Evolutionary conservation across 2,113 vertebrate genomes (phyloP), one percentile per base, ranked within the genome.

Genomic region (Callipepla californica): DNA sequence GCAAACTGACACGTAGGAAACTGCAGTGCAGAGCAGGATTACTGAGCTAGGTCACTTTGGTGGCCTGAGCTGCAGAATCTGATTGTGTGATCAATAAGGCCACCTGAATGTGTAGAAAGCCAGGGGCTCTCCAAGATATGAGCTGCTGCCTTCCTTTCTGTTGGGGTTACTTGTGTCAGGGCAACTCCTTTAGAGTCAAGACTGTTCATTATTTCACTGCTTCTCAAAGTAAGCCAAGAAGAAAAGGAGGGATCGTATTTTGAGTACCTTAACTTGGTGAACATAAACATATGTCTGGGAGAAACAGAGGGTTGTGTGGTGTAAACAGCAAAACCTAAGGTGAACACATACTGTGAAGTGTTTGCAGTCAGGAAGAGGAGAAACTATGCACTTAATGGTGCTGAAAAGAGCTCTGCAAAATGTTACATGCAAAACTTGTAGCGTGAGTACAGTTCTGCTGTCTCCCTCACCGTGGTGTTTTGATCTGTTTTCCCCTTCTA

Each of bases 281-380:
- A 51, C 11, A 26, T 45, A 80, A 87, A 36, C 8, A 5, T 53
- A 8, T 50, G 21, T 63, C 11, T 63, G 30, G 8, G 63, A 87
- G 74, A 65, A 65, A n/a, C 16, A 59, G 20, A 70, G 36, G 4
- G 8, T 53, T 85, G 38, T 16, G 51, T 77, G 22, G 45, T 4
- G 6, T 21, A 80, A 93, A 59, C 20, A 68, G 42, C 11, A 75
- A 68, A 66, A 61, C 32, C 36, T 51, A 34, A 59, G 76, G 51
- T 67, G 47, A 68, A 25, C 38, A 22, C 28, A 30, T 3, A 9
- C 28, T 6, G 10, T 14, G 17, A 22, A 55, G 32, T 0, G 0
- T 30, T 67, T 74, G 34, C 75, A 89, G 70, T 25, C 36, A 42
- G n/a, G 17, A 70, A 34, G 30, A 73, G 72, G 73, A 69, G 28